These are phyloP conservation scores for Rousettus leschenaultii DNA, from an alignment of 2,113 vertebrate genomes.

Conservation along the genomic window DNA sequence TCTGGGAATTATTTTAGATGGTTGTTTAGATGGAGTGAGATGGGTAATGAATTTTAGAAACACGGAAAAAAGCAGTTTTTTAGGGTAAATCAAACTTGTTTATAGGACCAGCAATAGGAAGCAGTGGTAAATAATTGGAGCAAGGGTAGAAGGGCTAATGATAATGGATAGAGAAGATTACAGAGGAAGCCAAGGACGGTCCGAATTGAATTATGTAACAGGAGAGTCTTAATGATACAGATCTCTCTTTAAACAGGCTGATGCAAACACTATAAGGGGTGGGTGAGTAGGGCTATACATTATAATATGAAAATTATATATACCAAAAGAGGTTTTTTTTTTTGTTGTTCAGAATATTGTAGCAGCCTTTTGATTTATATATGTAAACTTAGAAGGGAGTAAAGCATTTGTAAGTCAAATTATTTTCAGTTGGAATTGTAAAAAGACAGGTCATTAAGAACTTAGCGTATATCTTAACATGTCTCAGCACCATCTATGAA, in stretches of 20 bases:
- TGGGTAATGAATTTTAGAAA: background rate
- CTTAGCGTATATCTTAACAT: background rate
- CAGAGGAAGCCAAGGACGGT: background rate
- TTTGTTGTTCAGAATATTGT: background rate
- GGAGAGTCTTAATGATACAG: background rate
- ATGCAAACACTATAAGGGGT: background rate
- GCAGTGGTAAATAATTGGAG: background rate
- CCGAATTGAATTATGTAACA: constrained; percentile 2
- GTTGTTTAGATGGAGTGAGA: background rate
- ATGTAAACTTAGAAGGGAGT: background rate
- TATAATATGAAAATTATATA: background rate
- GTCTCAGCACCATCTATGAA: background rate
- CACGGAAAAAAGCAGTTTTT: background rate
- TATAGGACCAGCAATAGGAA: background rate
- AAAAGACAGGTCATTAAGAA: constrained; percentile 21
- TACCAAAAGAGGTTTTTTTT: background rate
- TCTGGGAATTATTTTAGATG: background rate
- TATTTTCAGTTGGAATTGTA: constrained; percentile 45
- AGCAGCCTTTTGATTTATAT: background rate
- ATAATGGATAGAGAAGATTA: background rate
- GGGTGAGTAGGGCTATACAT: background rate
- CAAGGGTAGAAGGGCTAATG: background rate
- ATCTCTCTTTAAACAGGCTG: background rate
- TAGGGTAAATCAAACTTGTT: background rate
- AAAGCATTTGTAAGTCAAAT: constrained; percentile 2